Conservation (phyloP, 2,888 invertebrate genomes). For the Amblyteles armatorius region DNA sequence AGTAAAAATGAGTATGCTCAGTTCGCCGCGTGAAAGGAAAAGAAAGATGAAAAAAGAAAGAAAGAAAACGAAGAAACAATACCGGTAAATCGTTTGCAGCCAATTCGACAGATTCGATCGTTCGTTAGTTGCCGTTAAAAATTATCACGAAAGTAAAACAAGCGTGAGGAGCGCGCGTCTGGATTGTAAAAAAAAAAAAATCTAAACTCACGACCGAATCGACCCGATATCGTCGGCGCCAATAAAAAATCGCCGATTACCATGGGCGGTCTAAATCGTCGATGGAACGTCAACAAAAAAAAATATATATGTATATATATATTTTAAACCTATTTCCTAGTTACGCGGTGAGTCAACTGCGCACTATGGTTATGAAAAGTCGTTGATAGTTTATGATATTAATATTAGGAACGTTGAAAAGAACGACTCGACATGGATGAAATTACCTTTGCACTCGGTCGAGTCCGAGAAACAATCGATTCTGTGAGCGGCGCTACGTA, state of each 20-base stretch:
- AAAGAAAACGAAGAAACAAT: conserved; percentile 69
- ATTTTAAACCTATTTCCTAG: conserved; percentile 13
- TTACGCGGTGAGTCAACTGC: conserved; percentile 10
- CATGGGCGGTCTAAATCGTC: not conserved
- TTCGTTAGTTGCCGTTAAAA: conserved; percentile 63
- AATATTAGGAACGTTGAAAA: conserved; percentile 35
- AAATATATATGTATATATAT: not conserved
- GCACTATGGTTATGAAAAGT: conserved; percentile 24
- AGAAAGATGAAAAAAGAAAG: conserved; percentile 63
- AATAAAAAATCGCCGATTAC: conserved; percentile 5
- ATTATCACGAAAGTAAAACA: conserved; percentile 31
- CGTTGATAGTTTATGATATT: conserved; percentile 16
- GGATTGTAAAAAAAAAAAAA: conserved; percentile 18
- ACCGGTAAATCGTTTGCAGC: conserved; percentile 75
- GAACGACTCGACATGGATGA: conserved; percentile 34
- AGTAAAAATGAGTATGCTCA: conserved; percentile 61
- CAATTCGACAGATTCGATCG: conserved; percentile 80
- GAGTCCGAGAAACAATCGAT: conserved; percentile 72
- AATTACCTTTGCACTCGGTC: conserved; percentile 38
- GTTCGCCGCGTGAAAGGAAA: conserved; percentile 60
- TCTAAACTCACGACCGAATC: conserved; percentile 20
- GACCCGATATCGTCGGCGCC: not conserved
- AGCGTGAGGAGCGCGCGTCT: conserved; percentile 9
- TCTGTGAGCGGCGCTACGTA: conserved; percentile 76
- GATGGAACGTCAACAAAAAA: conserved; percentile 29